These are phyloP conservation scores for Thamnaconus septentrionalis DNA, from an alignment of 2,113 vertebrate species.

Conservation along the genomic window DNA sequence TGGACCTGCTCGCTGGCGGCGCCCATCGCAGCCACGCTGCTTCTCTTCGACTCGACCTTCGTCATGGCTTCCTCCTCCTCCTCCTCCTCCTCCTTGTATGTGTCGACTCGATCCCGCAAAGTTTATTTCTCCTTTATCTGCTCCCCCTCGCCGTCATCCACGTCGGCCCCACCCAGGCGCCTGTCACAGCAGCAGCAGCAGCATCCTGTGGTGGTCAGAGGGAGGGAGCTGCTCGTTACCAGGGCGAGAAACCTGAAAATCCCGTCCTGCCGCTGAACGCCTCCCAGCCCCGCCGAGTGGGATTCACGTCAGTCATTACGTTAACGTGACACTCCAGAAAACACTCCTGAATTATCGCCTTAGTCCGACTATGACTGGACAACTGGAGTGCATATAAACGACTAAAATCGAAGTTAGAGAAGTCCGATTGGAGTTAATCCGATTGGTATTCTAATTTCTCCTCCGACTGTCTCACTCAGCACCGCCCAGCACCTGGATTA, in stretches of 20 bases:
- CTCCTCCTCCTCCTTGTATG: constrained; percentile 1
- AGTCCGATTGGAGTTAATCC: too few relatives aligned
- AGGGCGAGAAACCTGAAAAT: constrained; percentile 37
- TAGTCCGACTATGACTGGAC: too few relatives aligned
- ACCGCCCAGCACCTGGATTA: too few relatives aligned
- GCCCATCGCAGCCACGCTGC: constrained; percentile 33
- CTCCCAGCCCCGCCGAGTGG: not conserved
- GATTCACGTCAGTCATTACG: too few relatives aligned
- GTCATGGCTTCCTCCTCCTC: constrained; percentile 57
- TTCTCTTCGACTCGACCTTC: constrained; percentile 67
- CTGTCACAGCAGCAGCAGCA: constrained; percentile 13
- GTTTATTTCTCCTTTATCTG: constrained; percentile 21
- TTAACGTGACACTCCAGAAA: too few relatives aligned
- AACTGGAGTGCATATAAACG: too few relatives aligned
- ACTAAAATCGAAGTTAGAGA: too few relatives aligned
- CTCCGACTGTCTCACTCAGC: too few relatives aligned
- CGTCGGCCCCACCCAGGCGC: constrained; percentile 58
- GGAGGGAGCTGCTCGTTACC: constrained; percentile 29
- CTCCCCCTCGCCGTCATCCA: constrained; percentile 41
- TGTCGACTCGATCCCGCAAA: constrained; percentile 6
- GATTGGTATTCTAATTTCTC: too few relatives aligned
- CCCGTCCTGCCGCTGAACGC: constrained; percentile 18
- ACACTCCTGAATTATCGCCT: too few relatives aligned
- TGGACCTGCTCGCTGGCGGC: constrained; percentile 50
- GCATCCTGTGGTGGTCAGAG: constrained; percentile 51